Evolutionary conservation across 2,113 vertebrate genomes (phyloP), one percentile per base, ranked within the genome.

Genomic region (Otus sunia): DNA sequence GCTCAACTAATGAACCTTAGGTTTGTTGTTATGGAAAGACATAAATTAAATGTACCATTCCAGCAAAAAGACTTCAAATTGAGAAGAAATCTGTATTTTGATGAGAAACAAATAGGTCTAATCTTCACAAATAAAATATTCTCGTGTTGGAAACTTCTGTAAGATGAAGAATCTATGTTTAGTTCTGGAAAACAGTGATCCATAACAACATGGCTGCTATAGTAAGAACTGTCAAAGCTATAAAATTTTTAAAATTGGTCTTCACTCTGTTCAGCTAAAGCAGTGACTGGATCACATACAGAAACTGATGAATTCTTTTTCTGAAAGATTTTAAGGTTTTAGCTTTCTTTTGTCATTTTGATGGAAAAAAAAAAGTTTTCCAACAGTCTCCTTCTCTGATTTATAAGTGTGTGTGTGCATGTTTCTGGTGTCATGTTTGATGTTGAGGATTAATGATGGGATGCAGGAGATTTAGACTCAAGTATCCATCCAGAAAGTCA

Each of bases 231-330:
- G 9, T 56, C 43, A 72, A 86, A 88, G 5, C 12, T 43, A 34
- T 8, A 64, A 32, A 92, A 39, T 5, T 41, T 66, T 68, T 34
- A 27, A 78, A 88, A 88, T 79, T 72, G 3, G 9, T 64, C 12
- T 9, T 93, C 30, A 34, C 3, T 17, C 10, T 56, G 6, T 78
- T 90, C 80, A 85, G 18, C 17, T 68, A 47, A 85, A 75, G 7
- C 11, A 75, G 14, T 9, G 6, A 34, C 20, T 52, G 18, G 23
- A 52, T 34, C 39, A 52, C 5, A 60, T 10, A 30, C 2, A 76
- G 34, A 92, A 83, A 30, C 0, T 0, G 0, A 29, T n/a, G 1
- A 52, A 36, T 50, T 62, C 0, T 21, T 68, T 27, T 17, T 36
- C 10, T 26, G 1, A n/a, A 69, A 84, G 1, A 77, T 69, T 12